Conservation (phyloP, 1,140 invertebrate genomes). For the Pantala flavescens region DNA sequence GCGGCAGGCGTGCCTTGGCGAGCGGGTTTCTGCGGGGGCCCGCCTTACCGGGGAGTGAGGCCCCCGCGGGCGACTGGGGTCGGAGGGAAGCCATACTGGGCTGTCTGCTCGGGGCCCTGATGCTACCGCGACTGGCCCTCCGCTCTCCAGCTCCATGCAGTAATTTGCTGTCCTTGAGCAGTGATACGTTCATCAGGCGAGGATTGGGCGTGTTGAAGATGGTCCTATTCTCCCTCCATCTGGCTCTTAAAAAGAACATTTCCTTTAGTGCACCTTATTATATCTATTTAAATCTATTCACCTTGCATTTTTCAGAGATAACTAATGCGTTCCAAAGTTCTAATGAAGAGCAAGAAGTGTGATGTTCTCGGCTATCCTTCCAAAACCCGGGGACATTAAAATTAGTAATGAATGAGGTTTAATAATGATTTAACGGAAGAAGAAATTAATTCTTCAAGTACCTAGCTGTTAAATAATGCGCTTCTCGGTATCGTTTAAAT, state of each 20-base stretch:
- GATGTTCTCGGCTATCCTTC: no score
- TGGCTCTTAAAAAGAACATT: conserved; percentile 52
- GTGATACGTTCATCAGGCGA: conserved; percentile 74
- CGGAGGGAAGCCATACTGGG: conserved; percentile 70
- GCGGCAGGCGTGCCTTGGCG: not conserved
- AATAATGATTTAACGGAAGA: no score
- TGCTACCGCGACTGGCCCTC: conserved; percentile 50
- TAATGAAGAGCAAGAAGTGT: no score
- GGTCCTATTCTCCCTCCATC: conserved; percentile 81
- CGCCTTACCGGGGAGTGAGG: not conserved
- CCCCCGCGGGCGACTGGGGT: conserved; percentile 58
- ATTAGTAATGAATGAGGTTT: no score
- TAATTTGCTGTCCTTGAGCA: conserved; percentile 69
- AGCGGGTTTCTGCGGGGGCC: not conserved
- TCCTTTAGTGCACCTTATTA: no score
- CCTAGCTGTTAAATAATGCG: no score
- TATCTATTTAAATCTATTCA: no score
- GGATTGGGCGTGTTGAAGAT: conserved; percentile 94
- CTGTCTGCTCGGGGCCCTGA: conserved; percentile 61
- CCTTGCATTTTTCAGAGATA: no score
- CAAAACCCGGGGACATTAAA: no score
- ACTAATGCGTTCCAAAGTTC: no score
- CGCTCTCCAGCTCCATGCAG: conserved; percentile 51
- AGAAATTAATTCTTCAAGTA: no score
- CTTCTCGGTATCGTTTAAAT: no score